These are phyloP conservation scores for Conomelus anceps DNA, from an alignment of 2,888 invertebrate genomes.

Conservation along the genomic window DNA sequence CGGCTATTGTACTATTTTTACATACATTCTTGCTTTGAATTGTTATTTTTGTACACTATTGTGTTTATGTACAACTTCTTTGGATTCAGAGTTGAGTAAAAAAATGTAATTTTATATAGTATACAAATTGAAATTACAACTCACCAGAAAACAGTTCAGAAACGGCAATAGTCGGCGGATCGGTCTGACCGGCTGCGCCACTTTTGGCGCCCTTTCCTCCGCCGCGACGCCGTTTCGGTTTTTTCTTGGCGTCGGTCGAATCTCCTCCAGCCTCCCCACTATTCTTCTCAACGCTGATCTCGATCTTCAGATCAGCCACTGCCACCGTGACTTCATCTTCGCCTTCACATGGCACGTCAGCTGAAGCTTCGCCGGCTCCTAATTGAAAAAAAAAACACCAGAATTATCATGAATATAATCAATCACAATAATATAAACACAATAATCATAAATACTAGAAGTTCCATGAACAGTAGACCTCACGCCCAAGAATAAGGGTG, in stretches of 20 bases:
- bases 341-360: conserved; percentile 43
- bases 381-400: too few species aligned
- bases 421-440: too few species aligned
- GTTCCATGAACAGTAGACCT: too few species aligned
- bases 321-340: conserved; percentile 34
- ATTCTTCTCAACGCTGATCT: conserved; percentile 32
- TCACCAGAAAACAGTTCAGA: conserved; percentile 78
- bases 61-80: too few species aligned
- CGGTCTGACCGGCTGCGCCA: conserved; percentile 58
- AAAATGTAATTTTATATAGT: too few species aligned
- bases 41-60: too few species aligned
- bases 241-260: conserved; percentile 54
- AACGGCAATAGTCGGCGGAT: conserved; percentile 83
- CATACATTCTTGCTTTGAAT: too few species aligned
- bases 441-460: too few species aligned
- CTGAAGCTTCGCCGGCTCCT: conserved; percentile 45
- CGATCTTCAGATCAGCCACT: conserved; percentile 28
- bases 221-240: conserved; percentile 49
- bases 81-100: too few species aligned
- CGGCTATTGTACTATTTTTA: too few species aligned
- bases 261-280: conserved; percentile 47
- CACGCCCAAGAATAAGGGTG: too few species aligned
- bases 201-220: conserved; percentile 25
- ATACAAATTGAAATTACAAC: conserved; percentile 36
- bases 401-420: too few species aligned